A percentile compares a stretch with the other conserved stretches of the same genome.
Conservation (phyloP, 2,888 invertebrate genomes). For the Torymus auratus region DNA sequence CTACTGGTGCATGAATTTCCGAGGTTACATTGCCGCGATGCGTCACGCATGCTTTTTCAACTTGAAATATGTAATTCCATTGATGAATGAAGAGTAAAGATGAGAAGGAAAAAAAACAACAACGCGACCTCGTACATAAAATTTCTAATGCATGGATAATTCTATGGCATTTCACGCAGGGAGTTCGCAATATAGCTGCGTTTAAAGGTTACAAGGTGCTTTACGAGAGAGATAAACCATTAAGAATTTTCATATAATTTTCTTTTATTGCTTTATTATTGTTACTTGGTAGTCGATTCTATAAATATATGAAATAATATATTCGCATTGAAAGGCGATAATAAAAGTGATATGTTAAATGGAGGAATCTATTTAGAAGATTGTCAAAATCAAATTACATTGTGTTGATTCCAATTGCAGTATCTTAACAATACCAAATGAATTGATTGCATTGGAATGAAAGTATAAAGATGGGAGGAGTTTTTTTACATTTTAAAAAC, state of each 20-base stretch:
- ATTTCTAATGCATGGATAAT: no score
- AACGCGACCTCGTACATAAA: background rate
- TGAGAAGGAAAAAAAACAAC: background rate
- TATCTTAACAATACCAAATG: background rate
- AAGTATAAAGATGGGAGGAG: background rate
- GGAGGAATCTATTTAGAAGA: background rate
- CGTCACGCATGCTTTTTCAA: background rate
- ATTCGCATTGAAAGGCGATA: no score
- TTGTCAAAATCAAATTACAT: constrained; percentile 16
- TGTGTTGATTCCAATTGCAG: background rate
- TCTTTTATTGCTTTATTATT: no score
- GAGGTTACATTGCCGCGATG: background rate
- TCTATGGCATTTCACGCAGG: no score
- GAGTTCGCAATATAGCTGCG: no score
- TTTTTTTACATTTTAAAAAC: no score
- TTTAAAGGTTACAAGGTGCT: no score
- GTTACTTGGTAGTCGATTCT: no score
- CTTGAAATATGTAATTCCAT: background rate
- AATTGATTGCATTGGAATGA: background rate
- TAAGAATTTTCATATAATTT: no score
- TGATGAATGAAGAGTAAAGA: constrained; percentile 1
- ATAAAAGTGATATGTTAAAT: background rate
- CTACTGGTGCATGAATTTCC: background rate
- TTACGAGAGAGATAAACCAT: no score
- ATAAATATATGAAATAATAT: no score